Evolutionary conservation across 2,113 vertebrate species (phyloP).

Genomic region (Calyptomena viridis): DNA sequence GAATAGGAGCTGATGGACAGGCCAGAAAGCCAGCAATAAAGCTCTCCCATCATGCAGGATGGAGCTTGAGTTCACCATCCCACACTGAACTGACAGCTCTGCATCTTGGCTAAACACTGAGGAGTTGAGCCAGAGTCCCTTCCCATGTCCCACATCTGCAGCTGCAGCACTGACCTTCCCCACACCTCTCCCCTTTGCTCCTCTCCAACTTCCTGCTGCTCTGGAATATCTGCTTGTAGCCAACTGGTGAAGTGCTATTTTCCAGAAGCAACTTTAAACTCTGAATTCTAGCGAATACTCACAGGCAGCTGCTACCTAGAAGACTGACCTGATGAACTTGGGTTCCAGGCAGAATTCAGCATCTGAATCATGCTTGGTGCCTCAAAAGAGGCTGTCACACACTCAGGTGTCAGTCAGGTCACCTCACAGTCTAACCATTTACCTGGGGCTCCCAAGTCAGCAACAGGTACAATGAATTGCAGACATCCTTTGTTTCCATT

Average conservation of each 20-base stretch:
- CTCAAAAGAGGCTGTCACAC: neutral
- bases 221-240: neutral
- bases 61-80: neutral
- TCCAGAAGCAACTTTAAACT: neutral
- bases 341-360: neutral
- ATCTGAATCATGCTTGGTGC: neutral
- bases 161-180: constrained; percentile 11
- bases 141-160: neutral
- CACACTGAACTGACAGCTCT: neutral
- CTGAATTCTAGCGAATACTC: neutral
- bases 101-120: neutral
- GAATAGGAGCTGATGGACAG: neutral
- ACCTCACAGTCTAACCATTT: neutral
- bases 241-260: neutral
- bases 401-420: neutral
- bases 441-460: neutral
- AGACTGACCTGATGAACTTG: neutral
- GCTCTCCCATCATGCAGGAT: neutral
- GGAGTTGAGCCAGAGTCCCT: neutral
- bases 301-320: neutral
- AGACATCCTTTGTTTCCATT: neutral
- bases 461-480: neutral
- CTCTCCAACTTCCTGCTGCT: neutral
- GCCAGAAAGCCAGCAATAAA: neutral
- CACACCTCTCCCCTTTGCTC: neutral